Evolutionary conservation across 1,140 invertebrate genomes (phyloP).

Genomic region (Apis dorsata): DNA sequence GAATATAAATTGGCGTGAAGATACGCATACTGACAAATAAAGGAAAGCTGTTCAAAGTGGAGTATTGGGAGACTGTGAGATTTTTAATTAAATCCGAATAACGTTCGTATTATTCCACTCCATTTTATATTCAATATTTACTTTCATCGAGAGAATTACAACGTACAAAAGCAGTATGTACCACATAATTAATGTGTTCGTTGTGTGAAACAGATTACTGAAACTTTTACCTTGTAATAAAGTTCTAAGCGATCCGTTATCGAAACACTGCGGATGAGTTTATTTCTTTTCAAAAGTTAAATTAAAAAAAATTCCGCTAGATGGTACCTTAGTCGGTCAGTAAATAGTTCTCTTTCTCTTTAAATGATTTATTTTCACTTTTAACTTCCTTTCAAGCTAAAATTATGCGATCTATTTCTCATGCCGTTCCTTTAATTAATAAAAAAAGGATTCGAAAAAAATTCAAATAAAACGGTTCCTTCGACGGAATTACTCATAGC

Average conservation of each 20-base stretch:
- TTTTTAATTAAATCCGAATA: slow-evolving; percentile 40
- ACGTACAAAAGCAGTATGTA: not conserved
- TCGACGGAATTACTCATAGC: not conserved
- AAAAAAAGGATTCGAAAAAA: not conserved
- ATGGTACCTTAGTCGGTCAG: not conserved
- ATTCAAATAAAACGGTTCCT: not conserved
- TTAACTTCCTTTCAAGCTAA: no score
- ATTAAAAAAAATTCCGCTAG: not conserved
- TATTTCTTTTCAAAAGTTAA: not conserved
- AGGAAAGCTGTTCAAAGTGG: not conserved
- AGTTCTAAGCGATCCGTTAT: not conserved
- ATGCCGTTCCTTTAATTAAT: not conserved
- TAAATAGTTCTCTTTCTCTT: not conserved
- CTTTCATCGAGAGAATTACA: not conserved
- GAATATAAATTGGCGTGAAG: not conserved
- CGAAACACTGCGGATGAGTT: not conserved
- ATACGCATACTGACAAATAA: not conserved
- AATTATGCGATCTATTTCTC: not conserved
- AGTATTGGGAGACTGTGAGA: not conserved
- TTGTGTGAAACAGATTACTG: not conserved
- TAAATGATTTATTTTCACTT: not conserved
- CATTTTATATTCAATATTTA: slow-evolving; percentile 12
- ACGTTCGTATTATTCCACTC: not conserved
- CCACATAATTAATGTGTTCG: not conserved
- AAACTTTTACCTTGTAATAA: not conserved